These are phyloP conservation scores for Clarias magur DNA, from an alignment of 2,113 vertebrate genomes.

Conservation along the genomic window DNA sequence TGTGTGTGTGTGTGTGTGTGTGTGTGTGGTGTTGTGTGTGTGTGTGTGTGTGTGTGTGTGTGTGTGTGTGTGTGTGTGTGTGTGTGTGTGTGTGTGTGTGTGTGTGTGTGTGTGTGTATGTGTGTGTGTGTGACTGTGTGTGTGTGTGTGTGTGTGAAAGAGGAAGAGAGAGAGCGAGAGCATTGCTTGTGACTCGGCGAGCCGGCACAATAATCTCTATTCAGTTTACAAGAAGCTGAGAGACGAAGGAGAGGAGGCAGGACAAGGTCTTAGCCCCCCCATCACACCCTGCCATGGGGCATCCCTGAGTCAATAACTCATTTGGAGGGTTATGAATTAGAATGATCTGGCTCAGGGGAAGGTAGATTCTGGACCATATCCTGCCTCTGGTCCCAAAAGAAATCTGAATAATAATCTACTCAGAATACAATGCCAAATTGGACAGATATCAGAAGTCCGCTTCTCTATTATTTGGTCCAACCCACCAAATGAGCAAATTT, in stretches of 20 bases:
- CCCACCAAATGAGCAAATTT: constrained; percentile 59
- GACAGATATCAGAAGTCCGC: constrained; percentile 52
- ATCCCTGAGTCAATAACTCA: constrained; percentile 72
- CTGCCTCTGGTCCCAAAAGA: constrained; percentile 56
- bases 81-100: too few species aligned
- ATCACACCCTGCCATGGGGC: constrained; percentile 34
- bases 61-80: too few species aligned
- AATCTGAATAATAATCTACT: constrained; percentile 69
- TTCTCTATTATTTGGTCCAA: constrained; percentile 49
- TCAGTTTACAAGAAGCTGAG: constrained; percentile 19
- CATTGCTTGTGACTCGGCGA: constrained; percentile 14
- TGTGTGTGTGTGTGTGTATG: neutral
- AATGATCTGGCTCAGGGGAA: constrained; percentile 73
- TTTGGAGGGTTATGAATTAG: constrained; percentile 72
- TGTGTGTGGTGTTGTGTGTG: neutral
- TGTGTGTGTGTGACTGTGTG: neutral
- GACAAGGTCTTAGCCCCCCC: constrained; percentile 25
- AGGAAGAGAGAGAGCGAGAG: neutral
- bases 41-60: too few species aligned
- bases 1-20: neutral
- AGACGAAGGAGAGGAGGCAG: neutral
- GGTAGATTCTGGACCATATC: constrained; percentile 58
- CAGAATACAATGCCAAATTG: constrained; percentile 57
- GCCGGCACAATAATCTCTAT: neutral
- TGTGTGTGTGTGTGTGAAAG: neutral